Percentiles rank a stretch among this genome's conserved stretches.
Conservation (phyloP, 2,888 invertebrate genomes). For the Nomada lathburiana region DNA sequence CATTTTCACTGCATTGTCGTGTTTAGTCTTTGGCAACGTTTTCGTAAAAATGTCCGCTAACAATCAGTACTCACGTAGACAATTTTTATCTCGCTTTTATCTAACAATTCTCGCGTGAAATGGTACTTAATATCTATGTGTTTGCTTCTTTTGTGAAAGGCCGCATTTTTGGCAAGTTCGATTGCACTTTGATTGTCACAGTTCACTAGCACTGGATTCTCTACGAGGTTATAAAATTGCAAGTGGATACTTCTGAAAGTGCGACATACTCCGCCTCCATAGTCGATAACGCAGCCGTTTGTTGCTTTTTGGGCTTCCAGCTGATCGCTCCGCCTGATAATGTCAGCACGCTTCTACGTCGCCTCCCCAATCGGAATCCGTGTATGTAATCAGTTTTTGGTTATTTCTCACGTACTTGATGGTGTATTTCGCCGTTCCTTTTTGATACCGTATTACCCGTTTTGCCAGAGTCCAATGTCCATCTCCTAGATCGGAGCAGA, state of each 20-base stretch:
- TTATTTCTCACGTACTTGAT: background rate
- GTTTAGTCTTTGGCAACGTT: background rate
- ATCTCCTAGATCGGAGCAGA: background rate
- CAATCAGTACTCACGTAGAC: background rate
- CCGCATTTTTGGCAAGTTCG: background rate
- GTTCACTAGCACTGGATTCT: background rate
- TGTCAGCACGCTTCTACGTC: background rate
- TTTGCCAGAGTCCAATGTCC: background rate
- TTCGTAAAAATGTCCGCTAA: background rate
- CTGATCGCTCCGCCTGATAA: background rate
- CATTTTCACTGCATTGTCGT: background rate
- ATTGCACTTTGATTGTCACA: constrained; percentile 16
- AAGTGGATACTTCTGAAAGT: background rate
- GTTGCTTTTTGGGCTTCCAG: constrained; percentile 12
- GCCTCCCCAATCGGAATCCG: background rate
- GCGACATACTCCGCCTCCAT: constrained; percentile 7
- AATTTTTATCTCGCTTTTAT: background rate
- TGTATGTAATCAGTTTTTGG: background rate
- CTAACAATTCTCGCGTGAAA: background rate
- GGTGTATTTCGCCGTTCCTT: background rate
- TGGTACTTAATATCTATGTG: background rate
- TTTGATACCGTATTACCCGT: background rate
- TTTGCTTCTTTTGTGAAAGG: constrained; percentile 1
- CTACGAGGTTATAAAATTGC: background rate
- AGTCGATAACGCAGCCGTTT: background rate